These are phyloP conservation scores for Epirrita christyi DNA, from an alignment of 2,888 invertebrate species.

Conservation along the genomic window DNA sequence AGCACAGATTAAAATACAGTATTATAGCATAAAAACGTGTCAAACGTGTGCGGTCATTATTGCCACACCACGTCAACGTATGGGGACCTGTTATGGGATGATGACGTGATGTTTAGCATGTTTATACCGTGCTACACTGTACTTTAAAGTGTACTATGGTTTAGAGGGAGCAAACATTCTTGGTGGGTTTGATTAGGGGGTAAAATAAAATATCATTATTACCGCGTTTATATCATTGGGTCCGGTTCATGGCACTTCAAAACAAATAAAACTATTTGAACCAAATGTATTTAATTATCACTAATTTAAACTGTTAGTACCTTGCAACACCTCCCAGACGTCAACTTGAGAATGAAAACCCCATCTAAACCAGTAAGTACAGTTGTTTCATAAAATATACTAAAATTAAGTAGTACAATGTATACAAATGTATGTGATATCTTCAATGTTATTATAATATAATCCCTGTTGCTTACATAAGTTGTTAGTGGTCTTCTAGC, in stretches of 20 bases:
- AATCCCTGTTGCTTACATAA: too few relatives aligned
- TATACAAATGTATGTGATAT: too few relatives aligned
- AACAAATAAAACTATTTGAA: conserved; percentile 13
- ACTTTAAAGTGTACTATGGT: conserved; percentile 8
- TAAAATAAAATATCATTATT: conserved; percentile 3
- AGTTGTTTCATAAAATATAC: neutral
- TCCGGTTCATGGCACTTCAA: neutral
- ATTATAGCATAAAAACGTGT: neutral
- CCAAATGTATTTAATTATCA: neutral
- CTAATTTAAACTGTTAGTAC: neutral
- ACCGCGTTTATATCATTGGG: neutral
- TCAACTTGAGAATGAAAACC: conserved; percentile 19
- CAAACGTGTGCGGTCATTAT: neutral
- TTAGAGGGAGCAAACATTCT: conserved; percentile 26
- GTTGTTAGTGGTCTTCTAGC: too few relatives aligned
- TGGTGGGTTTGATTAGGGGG: neutral
- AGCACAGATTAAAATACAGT: conserved; percentile 8
- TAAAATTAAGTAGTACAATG: neutral
- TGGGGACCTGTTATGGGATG: neutral
- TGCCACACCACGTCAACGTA: neutral
- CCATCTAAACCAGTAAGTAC: conserved; percentile 26
- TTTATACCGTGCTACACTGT: neutral
- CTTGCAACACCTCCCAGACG: conserved; percentile 5
- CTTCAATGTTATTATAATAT: too few relatives aligned
- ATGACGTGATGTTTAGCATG: neutral